Percentiles rank a stretch among this genome's conserved stretches.
These are phyloP conservation scores for Leptogaster cylindrica DNA, from an alignment of 2,888 invertebrate species.

Conservation along the genomic window DNA sequence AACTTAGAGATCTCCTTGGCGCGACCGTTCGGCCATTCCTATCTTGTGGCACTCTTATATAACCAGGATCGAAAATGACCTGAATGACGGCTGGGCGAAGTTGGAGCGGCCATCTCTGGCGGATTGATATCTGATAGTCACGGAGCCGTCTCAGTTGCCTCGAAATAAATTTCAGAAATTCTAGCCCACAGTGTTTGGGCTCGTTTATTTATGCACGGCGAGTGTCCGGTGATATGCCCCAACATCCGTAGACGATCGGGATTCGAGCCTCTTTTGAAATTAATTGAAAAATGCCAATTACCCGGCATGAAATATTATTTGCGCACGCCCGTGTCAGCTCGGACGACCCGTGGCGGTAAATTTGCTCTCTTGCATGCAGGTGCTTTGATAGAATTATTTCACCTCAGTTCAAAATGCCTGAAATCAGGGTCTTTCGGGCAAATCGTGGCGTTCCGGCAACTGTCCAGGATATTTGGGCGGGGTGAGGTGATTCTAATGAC, in stretches of 20 bases:
- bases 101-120: not conserved
- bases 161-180: constrained; percentile 38
- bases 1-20: too few species aligned
- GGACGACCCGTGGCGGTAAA: constrained; percentile 36
- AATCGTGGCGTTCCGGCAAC: not conserved
- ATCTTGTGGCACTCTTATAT: not conserved
- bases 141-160: constrained; percentile 2
- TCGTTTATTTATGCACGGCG: constrained; percentile 32
- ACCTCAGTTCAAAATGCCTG: constrained; percentile 41
- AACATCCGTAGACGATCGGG: constrained; percentile 9
- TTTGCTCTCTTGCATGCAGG: constrained; percentile 43
- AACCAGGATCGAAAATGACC: constrained; percentile 19
- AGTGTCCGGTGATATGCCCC: constrained; percentile 26
- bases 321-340: constrained; percentile 37
- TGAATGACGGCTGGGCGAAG: constrained; percentile 18
- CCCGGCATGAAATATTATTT: constrained; percentile 45
- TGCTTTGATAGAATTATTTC: constrained; percentile 42
- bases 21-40: too few species aligned
- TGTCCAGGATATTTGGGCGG: constrained; percentile 4
- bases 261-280: constrained; percentile 29
- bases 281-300: constrained; percentile 45
- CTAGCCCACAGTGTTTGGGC: not conserved
- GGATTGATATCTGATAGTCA: constrained; percentile 20
- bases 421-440: constrained; percentile 36
- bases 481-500: constrained; percentile 26